Base-by-base conservation (phyloP, 2,797 vertebrate genomes). In the Esox masquinongy region DNA sequence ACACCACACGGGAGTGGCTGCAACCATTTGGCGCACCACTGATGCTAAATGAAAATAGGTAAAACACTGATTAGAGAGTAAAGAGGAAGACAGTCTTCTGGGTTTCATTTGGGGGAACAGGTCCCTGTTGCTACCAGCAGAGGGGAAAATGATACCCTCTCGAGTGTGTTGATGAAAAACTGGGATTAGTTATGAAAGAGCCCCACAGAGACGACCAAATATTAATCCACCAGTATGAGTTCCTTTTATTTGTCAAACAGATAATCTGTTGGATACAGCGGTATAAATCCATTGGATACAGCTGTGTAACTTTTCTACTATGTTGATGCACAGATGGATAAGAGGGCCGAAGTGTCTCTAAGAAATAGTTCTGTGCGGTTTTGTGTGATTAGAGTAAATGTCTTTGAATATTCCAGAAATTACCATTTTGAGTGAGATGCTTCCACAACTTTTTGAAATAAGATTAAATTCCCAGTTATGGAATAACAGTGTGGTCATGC, bases 231-330 rank as follows among this genome's bases (percentile, higher is more conserved):
- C 47, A 49, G 24, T 51, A 26, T 26, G 47, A 8, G 24, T 24
- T 47, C 53, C 68, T 24, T 26, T 70, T 17, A 70, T 29, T 70
- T 70, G 49, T 70, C 24, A 31, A 24, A 70, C 15, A 19, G 14
- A 26, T 70, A 39, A 47, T 47, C 43, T 47, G 43, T 47, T 47
- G 43, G 43, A 12, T 47, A 47, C 43, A 47, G 43, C 12, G 36
- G 43, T 47, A 11, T 47, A 47, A 53, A 71, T 71, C 70, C 29
- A 12, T 31, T 36, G 16, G 29, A 51, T 31, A 19, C 8, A 1
- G 49, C 50, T 9, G 3, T 31, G 16, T 31, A 16, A 67, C 64
- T 16, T 16, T 24, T 64, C 22, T 64, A 24, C 26, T 17, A 22
- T 7, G 17, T 39, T 22, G 15, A 22, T 50, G 36, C 34, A 24